phyloP scores from a whole-genome alignment of 2,797 vertebrate species.

The Bovichtus variegatus region DNA sequence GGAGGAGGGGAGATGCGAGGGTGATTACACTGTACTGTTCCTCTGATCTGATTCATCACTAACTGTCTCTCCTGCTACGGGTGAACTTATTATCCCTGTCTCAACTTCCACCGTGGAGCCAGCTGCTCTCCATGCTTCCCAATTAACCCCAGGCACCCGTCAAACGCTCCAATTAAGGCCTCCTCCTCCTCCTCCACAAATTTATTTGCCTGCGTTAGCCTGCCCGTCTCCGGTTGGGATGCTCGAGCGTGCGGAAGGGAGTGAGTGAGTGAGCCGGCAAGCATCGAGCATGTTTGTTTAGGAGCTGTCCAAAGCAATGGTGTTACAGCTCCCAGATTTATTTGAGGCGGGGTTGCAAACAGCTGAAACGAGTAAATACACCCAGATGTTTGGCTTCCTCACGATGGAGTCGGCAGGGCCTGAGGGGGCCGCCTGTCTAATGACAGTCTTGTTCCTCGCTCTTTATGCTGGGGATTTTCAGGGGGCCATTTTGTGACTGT shows the following conservation, averaged over 20 bases:
- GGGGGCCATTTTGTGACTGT: constrained; percentile 75
- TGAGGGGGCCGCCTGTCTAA: constrained; percentile 64
- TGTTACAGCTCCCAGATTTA: constrained; percentile 73
- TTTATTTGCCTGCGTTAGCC: constrained; percentile 42
- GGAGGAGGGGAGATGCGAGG: constrained; percentile 67
- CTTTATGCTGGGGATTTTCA: constrained; percentile 56
- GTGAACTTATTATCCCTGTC: constrained; percentile 84
- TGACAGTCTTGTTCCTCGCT: constrained; percentile 67
- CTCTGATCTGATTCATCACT: constrained; percentile 83
- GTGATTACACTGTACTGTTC: constrained; percentile 77
- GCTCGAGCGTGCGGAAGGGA: constrained; percentile 44
- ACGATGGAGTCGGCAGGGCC: constrained; percentile 47
- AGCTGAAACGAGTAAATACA: constrained; percentile 78
- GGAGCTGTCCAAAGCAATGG: constrained; percentile 72
- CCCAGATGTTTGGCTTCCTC: constrained; percentile 79
- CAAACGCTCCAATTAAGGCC: constrained; percentile 80
- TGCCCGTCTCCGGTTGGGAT: constrained; percentile 35
- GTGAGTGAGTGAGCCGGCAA: constrained; percentile 52
- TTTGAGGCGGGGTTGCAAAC: constrained; percentile 71
- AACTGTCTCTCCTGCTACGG: constrained; percentile 78
- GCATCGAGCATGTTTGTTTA: constrained; percentile 73
- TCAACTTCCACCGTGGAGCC: constrained; percentile 77
- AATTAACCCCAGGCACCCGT: constrained; percentile 83
- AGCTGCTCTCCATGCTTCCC: constrained; percentile 84
- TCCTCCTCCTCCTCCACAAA: constrained; percentile 53